Conservation (phyloP, 2,797 vertebrate species). For the Neosilurus mollespiculum region DNA sequence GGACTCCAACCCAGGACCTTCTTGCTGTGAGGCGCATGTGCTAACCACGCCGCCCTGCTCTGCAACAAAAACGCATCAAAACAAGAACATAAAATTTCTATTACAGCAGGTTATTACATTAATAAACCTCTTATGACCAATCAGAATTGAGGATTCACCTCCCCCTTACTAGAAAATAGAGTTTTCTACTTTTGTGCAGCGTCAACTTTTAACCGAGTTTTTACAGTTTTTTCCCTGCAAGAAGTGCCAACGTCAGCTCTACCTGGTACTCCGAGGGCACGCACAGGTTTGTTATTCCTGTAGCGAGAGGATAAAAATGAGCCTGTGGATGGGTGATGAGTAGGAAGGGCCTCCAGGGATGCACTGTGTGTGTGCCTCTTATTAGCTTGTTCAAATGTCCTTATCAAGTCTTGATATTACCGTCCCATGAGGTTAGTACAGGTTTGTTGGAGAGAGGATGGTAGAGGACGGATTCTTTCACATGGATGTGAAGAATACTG, state of each 20-base stretch:
- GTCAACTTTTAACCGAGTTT: neutral
- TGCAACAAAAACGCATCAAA: no score
- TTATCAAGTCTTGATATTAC: neutral
- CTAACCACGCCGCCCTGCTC: no score
- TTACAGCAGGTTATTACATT: no score
- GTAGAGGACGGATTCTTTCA: neutral
- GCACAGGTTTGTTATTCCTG: slow-evolving; percentile 20
- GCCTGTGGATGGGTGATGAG: slow-evolving; percentile 54
- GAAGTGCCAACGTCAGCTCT: slow-evolving; percentile 11
- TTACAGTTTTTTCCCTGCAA: neutral
- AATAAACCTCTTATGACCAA: neutral
- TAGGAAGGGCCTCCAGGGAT: slow-evolving; percentile 46
- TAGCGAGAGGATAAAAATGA: slow-evolving; percentile 27
- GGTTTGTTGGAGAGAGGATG: neutral
- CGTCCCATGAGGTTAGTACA: neutral
- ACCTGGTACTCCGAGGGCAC: slow-evolving; percentile 4
- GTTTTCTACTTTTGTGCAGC: neutral
- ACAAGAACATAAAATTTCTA: no score
- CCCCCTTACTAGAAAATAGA: neutral
- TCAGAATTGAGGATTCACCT: neutral
- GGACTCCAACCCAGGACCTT: no score
- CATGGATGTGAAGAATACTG: neutral
- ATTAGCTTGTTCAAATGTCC: slow-evolving; percentile 19
- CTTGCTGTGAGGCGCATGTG: no score
- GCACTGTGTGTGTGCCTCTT: slow-evolving; percentile 33